Percentiles rank a stretch among this genome's conserved stretches.
Evolutionary conservation across 2,797 vertebrate genomes (phyloP).

Genomic region (Tachyglossus aculeatus): DNA sequence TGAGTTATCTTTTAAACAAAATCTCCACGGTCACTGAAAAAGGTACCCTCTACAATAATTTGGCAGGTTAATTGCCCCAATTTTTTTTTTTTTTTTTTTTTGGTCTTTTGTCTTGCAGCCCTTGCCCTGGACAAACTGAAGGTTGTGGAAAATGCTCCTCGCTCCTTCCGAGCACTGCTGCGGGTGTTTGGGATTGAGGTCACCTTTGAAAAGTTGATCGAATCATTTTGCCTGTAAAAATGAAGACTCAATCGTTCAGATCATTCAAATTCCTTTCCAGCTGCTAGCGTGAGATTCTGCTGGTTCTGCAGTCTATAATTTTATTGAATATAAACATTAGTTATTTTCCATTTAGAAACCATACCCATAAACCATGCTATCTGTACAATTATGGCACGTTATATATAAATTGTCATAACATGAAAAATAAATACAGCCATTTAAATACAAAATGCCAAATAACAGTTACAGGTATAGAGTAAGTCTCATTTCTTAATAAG

Average conservation of each 20-base stretch:
- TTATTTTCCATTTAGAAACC: constrained; percentile 76
- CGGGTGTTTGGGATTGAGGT: constrained; percentile 80
- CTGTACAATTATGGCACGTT: constrained; percentile 75
- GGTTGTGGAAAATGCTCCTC: constrained; percentile 43
- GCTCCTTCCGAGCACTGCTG: constrained; percentile 80
- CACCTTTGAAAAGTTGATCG: constrained; percentile 81
- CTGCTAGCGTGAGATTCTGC: constrained; percentile 48
- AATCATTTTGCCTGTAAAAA: constrained; percentile 33
- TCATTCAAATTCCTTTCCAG: no score
- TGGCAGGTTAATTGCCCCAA: accelerated
- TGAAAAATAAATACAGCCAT: constrained; percentile 91
- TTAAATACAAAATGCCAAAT: constrained; percentile 88
- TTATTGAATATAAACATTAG: constrained; percentile 86
- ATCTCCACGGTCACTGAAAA: no score
- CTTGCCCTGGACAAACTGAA: constrained; percentile 47
- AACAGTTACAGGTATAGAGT: constrained; percentile 73
- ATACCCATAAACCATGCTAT: constrained; percentile 72
- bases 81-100: accelerated
- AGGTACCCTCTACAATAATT: no score
- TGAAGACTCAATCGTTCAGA: neutral
- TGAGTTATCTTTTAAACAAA: no score
- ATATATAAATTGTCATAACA: constrained; percentile 74
- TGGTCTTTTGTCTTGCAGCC: constrained; percentile 65
- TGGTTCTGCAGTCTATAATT: constrained; percentile 63
- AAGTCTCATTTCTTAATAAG: constrained; percentile 75